Conservation (phyloP, 2,888 invertebrate genomes). For the Cistogaster globosa region DNA sequence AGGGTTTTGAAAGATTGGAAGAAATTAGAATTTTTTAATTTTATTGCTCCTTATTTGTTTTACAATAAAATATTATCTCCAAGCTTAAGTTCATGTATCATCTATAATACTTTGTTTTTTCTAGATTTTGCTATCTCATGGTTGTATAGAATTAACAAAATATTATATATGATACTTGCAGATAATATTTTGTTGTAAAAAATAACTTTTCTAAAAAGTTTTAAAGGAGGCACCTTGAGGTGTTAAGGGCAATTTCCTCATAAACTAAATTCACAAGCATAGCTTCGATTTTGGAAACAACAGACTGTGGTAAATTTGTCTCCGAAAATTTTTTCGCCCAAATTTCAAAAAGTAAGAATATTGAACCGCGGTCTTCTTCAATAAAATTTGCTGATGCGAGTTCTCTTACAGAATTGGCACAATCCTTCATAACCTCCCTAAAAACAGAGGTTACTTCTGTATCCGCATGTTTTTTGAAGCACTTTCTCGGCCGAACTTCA, state of each 20-base stretch:
- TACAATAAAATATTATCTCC: no score
- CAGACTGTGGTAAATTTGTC: constrained; percentile 1
- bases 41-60: no score
- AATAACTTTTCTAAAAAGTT: background rate
- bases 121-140: no score
- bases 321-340: background rate
- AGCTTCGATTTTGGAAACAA: constrained; percentile 15
- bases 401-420: constrained; percentile 1
- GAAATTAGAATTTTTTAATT: no score
- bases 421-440: background rate
- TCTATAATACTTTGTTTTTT: no score
- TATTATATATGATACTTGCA: no score
- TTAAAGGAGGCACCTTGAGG: background rate
- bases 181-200: background rate
- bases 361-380: background rate
- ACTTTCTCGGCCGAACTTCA: background rate
- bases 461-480: background rate
- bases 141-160: no score
- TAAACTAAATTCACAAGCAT: constrained; percentile 13
- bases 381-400: background rate
- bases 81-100: no score
- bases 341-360: constrained; percentile 1
- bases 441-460: background rate
- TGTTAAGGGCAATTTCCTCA: background rate
- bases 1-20: no score